These are phyloP conservation scores for Aplocera efformata DNA, from an alignment of 2,888 invertebrate species.

Conservation along the genomic window DNA sequence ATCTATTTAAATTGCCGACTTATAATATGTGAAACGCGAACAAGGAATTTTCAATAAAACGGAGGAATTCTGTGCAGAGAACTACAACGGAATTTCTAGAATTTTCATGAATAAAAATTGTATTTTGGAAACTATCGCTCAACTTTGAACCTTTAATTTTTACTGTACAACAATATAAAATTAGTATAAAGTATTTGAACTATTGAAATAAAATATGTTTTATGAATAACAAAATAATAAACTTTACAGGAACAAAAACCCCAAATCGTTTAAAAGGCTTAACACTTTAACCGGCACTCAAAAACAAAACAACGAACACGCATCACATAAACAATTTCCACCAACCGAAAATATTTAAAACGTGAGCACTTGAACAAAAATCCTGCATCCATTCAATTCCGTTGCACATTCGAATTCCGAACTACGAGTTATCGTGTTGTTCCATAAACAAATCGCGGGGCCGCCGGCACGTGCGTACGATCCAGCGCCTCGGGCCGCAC, in stretches of 20 bases:
- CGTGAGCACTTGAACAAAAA: conserved; percentile 4
- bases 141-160: too few species aligned
- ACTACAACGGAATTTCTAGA: neutral
- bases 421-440: conserved; percentile 41
- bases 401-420: conserved; percentile 9
- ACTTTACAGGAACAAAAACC: too few species aligned
- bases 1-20: too few species aligned
- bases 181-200: too few species aligned
- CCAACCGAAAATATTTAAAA: conserved; percentile 2
- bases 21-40: neutral
- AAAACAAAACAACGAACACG: too few species aligned
- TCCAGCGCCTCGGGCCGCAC: conserved; percentile 52
- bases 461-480: conserved; percentile 51
- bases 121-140: too few species aligned
- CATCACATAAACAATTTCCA: neutral
- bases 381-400: conserved; percentile 3
- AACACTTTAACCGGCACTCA: too few species aligned
- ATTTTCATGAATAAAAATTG: neutral
- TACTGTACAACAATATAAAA: too few species aligned
- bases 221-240: too few species aligned
- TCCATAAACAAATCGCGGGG: conserved; percentile 49
- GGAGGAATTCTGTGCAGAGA: conserved; percentile 1
- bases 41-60: conserved; percentile 14
- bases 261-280: too few species aligned
- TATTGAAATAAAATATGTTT: too few species aligned